Conservation (phyloP, 2,797 vertebrate genomes). For the Luscinia megarhynchos region DNA sequence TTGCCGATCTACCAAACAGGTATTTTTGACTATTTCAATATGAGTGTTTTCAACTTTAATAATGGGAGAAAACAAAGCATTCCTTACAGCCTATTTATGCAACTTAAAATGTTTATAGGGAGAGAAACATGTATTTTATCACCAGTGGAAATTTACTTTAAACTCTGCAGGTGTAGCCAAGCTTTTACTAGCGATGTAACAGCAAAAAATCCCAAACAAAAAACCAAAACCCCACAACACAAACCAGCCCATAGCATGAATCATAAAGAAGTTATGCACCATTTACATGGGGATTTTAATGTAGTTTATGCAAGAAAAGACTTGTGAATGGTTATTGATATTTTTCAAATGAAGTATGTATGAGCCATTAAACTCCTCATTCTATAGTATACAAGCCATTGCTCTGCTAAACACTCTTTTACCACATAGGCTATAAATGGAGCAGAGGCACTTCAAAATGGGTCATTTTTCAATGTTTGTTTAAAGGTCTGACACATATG, state of each 20-base stretch:
- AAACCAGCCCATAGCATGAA: constrained; percentile 23
- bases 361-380: constrained; percentile 78
- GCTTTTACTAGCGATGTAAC: constrained; percentile 59
- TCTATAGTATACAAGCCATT: constrained; percentile 63
- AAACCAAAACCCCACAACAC: neutral
- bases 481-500: constrained; percentile 46
- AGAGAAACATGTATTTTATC: constrained; percentile 72
- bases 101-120: constrained; percentile 65
- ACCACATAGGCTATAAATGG: constrained; percentile 61
- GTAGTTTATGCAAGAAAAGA: constrained; percentile 74
- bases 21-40: constrained; percentile 56
- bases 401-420: constrained; percentile 64
- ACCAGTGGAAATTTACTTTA: constrained; percentile 72
- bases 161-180: constrained; percentile 62
- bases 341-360: constrained; percentile 78
- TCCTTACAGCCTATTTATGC: constrained; percentile 60
- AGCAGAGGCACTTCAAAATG: constrained; percentile 38
- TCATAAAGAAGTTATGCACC: constrained; percentile 75
- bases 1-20: constrained; percentile 47
- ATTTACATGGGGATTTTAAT: constrained; percentile 76
- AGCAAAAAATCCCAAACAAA: constrained; percentile 35
- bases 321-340: constrained; percentile 77
- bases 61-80: constrained; percentile 64
- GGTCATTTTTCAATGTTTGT: constrained; percentile 53
- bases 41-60: constrained; percentile 71